Percentiles rank a stretch among this genome's conserved stretches.
These are phyloP conservation scores for Trichogramma dendrolimi DNA, from an alignment of 2,888 invertebrate genomes.

Conservation along the genomic window DNA sequence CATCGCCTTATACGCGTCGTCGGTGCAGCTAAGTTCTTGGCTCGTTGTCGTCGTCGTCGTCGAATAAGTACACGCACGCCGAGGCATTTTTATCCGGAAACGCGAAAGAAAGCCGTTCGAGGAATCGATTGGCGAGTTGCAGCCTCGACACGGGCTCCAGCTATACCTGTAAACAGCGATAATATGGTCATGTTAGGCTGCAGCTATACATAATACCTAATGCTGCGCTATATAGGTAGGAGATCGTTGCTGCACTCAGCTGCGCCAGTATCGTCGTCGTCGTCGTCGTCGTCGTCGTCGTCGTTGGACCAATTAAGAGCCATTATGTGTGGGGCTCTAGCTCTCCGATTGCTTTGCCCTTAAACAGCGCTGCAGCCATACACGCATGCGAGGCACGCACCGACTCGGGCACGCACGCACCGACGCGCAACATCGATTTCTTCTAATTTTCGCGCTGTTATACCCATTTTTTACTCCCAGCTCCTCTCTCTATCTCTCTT, in stretches of 20 bases:
- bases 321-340: neutral
- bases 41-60: too few relatives aligned
- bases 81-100: conserved; percentile 18
- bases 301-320: conserved; percentile 13
- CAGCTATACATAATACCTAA: too few relatives aligned
- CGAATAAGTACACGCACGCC: neutral
- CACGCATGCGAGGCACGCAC: neutral
- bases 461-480: too few relatives aligned
- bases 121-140: conserved; percentile 2
- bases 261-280: neutral
- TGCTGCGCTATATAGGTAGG: too few relatives aligned
- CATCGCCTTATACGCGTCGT: too few relatives aligned
- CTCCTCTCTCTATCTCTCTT: too few relatives aligned
- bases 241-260: too few relatives aligned
- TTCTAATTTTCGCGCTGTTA: too few relatives aligned
- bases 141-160: neutral
- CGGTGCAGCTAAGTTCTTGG: too few relatives aligned
- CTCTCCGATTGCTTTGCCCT: conserved; percentile 4
- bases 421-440: too few relatives aligned
- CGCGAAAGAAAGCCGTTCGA: conserved; percentile 18
- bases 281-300: neutral
- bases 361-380: conserved; percentile 7
- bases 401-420: neutral
- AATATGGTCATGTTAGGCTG: neutral
- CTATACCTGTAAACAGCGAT: neutral